Base-by-base conservation (phyloP, 2,113 vertebrate genomes). In the Tachysurus fulvidraco region DNA sequence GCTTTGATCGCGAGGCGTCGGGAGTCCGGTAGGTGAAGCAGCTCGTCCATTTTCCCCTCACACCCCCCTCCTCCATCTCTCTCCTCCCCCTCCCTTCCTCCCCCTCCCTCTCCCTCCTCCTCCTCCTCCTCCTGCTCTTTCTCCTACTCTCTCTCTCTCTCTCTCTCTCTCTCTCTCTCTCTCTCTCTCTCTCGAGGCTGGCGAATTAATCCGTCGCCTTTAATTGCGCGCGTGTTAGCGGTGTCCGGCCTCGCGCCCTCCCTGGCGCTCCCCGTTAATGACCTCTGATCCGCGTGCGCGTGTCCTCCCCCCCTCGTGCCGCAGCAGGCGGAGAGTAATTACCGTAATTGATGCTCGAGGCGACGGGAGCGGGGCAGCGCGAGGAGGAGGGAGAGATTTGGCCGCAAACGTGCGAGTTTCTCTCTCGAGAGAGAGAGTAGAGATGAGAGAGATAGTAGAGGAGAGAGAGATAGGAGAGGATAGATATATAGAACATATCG, bases 381-480 rank as follows among this genome's bases (percentile, higher is more conserved):
- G 50, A 23, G 82, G 81, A 79, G 82, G 85, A 52, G 19, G 36
- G 23, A 7, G 25, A 65, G 6, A 74, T 60, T 28, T 23, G 97
- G 97, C 0, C 96, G 96, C 65, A 3, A 7, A 3, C 3, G 7
- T 7, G 3, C n/a, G n/a, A n/a, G n/a, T n/a, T n/a, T n/a, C n/a
- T n/a, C n/a, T n/a, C n/a, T n/a, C n/a, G n/a, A n/a, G n/a, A n/a
- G n/a, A n/a, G n/a, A n/a, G n/a, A n/a, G n/a, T n/a, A n/a, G n/a
- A n/a, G n/a, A n/a, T n/a, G n/a, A n/a, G n/a, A n/a, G n/a, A n/a
- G n/a, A n/a, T n/a, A n/a, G n/a, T n/a, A n/a, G n/a, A n/a, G n/a
- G n/a, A n/a, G n/a, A n/a, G n/a, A n/a, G n/a, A n/a, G n/a, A n/a
- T n/a, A n/a, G n/a, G n/a, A n/a, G n/a, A n/a, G n/a, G n/a, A n/a